Evolutionary conservation across 1,140 invertebrate species (phyloP).

Genomic region (Hestina assimilis): DNA sequence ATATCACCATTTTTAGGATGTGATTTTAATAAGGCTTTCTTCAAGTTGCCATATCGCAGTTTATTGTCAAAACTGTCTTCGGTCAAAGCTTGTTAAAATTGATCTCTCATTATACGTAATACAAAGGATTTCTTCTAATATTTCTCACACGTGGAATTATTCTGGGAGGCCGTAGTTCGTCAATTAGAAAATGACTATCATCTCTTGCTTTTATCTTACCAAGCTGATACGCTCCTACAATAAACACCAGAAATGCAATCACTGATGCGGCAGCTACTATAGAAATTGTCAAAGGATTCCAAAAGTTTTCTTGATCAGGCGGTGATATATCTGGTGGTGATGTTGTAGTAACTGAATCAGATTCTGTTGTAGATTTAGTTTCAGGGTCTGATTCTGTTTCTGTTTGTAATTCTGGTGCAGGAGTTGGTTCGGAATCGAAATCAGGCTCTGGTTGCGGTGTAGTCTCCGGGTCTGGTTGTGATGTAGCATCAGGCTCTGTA

Average conservation of each 20-base stretch:
- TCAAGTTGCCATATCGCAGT: too few species aligned
- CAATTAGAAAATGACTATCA: constrained; percentile 7
- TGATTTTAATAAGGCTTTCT: too few species aligned
- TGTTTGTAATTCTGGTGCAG: background rate
- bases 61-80: too few species aligned
- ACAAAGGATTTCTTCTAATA: background rate
- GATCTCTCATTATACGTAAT: background rate
- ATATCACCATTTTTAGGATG: too few species aligned
- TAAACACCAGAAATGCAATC: constrained; percentile 15
- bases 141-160: constrained; percentile 37
- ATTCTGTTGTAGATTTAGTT: background rate
- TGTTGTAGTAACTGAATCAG: background rate
- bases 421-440: background rate
- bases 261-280: constrained; percentile 29
- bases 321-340: too few species aligned
- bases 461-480: background rate
- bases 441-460: constrained; percentile 1
- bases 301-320: constrained; percentile 19
- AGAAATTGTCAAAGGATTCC: constrained; percentile 41
- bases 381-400: constrained; percentile 1
- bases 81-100: background rate
- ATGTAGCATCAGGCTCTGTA: background rate
- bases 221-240: constrained; percentile 33
- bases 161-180: constrained; percentile 23
- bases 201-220: constrained; percentile 28